phyloP scores from a whole-genome alignment of 2,113 vertebrate species.

The Mellivora capensis region DNA sequence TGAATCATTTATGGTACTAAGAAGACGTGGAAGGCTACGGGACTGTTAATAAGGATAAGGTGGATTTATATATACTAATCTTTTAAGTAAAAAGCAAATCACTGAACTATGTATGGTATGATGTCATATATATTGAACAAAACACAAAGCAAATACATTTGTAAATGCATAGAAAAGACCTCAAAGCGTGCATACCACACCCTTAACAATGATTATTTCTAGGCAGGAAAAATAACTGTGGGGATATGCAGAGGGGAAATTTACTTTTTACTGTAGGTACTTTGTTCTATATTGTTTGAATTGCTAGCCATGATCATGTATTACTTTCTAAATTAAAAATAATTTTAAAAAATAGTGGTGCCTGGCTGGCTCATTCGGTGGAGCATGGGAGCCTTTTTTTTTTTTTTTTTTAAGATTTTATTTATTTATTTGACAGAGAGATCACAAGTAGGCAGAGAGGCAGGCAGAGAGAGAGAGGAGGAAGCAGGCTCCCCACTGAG shows the following conservation, averaged over 20 bases:
- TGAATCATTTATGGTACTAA: not conserved
- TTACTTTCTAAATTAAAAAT: conserved; percentile 28
- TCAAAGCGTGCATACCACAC: not conserved
- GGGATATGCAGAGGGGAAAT: not conserved
- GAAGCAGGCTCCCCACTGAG: no score
- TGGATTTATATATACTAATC: not conserved
- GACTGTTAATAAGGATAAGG: not conserved
- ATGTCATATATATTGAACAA: not conserved
- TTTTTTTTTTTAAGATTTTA: no score
- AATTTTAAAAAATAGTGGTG: not conserved
- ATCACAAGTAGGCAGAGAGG: no score
- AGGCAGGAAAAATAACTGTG: not conserved
- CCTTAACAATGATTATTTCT: not conserved
- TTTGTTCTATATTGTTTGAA: not conserved
- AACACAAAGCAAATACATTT: not conserved
- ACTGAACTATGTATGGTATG: not conserved
- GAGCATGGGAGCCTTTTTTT: not conserved
- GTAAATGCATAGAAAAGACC: not conserved
- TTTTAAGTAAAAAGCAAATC: not conserved
- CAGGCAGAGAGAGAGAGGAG: no score
- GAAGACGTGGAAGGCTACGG: not conserved
- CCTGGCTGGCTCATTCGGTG: not conserved
- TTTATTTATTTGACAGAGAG: no score
- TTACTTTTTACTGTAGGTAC: not conserved
- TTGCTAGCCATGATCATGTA: not conserved